Percentiles rank a stretch among this genome's conserved stretches.
Conservation (phyloP, 1,140 invertebrate species). For the Drosophila kepulauana region DNA sequence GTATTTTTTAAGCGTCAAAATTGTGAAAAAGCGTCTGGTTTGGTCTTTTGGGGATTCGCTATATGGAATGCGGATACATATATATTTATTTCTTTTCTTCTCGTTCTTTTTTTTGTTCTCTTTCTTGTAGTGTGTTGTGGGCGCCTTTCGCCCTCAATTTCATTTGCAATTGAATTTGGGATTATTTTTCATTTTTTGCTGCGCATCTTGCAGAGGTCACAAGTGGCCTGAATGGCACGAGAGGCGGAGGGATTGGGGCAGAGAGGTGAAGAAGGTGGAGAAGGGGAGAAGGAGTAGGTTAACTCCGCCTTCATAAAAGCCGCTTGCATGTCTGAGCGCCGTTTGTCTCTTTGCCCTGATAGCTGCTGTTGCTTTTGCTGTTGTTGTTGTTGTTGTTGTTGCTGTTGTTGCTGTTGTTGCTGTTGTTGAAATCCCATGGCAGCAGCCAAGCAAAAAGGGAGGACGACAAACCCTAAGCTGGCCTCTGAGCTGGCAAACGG, state of each 20-base stretch:
- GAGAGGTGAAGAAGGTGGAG: neutral
- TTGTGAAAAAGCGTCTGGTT: conserved; percentile 63
- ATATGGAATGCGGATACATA: conserved; percentile 28
- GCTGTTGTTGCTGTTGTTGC: conserved; percentile 40
- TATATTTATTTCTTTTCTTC: conserved; percentile 12
- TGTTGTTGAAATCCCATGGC: conserved; percentile 51
- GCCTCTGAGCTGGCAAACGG: conserved; percentile 62
- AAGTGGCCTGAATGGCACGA: conserved; percentile 71
- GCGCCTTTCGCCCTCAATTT: conserved; percentile 78
- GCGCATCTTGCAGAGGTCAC: conserved; percentile 71
- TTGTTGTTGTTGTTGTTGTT: conserved; percentile 40
- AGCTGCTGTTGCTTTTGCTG: conserved; percentile 35
- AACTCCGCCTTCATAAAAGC: conserved; percentile 48
- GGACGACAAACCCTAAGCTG: conserved; percentile 63
- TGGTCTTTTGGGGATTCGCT: conserved; percentile 52
- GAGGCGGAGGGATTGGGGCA: neutral
- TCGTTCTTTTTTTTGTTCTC: conserved; percentile 20
- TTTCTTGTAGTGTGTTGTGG: conserved; percentile 63
- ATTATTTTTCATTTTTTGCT: conserved; percentile 82
- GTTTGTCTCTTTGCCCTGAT: conserved; percentile 60
- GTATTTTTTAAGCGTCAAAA: conserved; percentile 59
- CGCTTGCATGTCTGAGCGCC: conserved; percentile 77
- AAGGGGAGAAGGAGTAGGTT: conserved; percentile 1
- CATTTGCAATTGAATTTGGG: conserved; percentile 83
- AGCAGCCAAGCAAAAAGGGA: conserved; percentile 26